Base-by-base conservation (phyloP, 2,113 vertebrate genomes). In the Tiliqua scincoides region DNA sequence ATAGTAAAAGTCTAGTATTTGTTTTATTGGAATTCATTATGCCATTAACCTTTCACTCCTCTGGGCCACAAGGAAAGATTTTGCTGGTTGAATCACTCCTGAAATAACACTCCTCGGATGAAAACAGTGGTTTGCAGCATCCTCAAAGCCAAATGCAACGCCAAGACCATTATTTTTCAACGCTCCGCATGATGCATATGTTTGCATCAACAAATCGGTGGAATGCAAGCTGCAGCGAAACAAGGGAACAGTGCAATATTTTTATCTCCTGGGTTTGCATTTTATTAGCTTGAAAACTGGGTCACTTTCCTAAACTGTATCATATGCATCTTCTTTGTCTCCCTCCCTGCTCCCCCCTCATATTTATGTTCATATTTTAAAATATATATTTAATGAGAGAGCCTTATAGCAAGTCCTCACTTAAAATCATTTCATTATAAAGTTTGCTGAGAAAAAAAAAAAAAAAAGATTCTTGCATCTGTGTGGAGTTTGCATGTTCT, bases 1-100 rank as follows among this genome's bases (percentile, higher is more conserved):
- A 94, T 93, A 82, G 85, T 32, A 62, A 80, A 92, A 91, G 72
- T 89, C 89, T 92, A 89, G 88, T 92, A 85, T 93, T 96, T 95
- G 92, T 95, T 96, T 95, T 93, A 88, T 88, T 94, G 91, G 93
- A 96, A 93, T 95, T 94, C 88, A 94, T 96, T 95, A 95, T 91
- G 86, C 88, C 91, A 95, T 96, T 97, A 96, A 95, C 93, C 90
- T 96, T 96, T 94, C 83, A 70, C 77, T 93, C 81, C 70, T 90
- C 75, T 78, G 78, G 91, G 81, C 89, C 89, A 90, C 0, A 17
- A 87, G 85, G 79, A 94, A 90, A 90, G 74, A 82, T 92, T 90
- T 90, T 63, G 82, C 78, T 32, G 2, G 87, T 90, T 92, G 94
- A 95, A 93, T 94, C 89, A 92, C 75, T 91, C 59, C 89, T 86